Evolutionary conservation across 1,140 invertebrate genomes (phyloP).

Genomic region (Bombus difficillimus): DNA sequence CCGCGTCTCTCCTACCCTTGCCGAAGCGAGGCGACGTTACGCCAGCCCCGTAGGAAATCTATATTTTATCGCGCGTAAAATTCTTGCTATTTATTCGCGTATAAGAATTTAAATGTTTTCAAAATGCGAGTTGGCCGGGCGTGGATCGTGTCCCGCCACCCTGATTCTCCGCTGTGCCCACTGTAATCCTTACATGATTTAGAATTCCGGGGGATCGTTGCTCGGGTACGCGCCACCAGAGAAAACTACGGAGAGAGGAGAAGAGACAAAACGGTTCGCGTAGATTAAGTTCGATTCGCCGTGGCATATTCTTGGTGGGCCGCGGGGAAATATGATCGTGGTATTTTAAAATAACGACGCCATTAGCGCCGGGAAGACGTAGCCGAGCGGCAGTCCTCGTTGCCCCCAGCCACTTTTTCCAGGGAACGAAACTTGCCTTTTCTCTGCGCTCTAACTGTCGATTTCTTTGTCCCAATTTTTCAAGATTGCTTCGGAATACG

Average conservation of each 20-base stretch:
- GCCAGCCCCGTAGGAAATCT: conserved; percentile 78
- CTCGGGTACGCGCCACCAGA: conserved; percentile 23
- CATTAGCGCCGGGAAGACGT: conserved; percentile 74
- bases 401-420: conserved; percentile 25
- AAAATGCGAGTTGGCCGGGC: conserved; percentile 76
- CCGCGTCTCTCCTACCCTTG: conserved; percentile 77
- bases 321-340: conserved; percentile 77
- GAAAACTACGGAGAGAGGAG: neutral
- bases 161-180: neutral
- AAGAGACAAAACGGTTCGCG: conserved; percentile 61
- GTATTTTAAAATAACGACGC: conserved; percentile 80
- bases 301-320: conserved; percentile 66
- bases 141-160: conserved; percentile 45
- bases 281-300: conserved; percentile 79
- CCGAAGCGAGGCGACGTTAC: conserved; percentile 58
- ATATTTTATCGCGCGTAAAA: conserved; percentile 84
- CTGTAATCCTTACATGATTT: conserved; percentile 80
- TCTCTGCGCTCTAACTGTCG: no score
- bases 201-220: conserved; percentile 70
- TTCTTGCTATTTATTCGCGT: conserved; percentile 84
- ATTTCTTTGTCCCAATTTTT: neutral
- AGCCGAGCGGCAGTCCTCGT: conserved; percentile 9
- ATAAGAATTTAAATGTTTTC: conserved; percentile 83
- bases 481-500: neutral
- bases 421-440: conserved; percentile 40